A percentile compares a stretch with the other conserved stretches of the same genome.
Evolutionary conservation across 2,888 invertebrate species (phyloP).

Genomic region (Monopis laevigella): DNA sequence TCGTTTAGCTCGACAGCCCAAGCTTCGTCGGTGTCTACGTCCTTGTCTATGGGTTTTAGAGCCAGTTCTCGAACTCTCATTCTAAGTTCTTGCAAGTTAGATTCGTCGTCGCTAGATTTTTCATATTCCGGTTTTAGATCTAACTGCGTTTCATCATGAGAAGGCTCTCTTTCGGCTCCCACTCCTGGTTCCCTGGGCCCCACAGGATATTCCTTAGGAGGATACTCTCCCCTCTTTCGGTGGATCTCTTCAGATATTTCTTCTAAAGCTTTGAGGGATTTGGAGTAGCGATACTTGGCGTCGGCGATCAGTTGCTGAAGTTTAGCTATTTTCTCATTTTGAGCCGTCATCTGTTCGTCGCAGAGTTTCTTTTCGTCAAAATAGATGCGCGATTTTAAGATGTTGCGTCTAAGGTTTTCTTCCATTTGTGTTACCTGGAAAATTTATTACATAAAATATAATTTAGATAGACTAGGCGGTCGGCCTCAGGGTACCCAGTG

Average conservation of each 20-base stretch:
- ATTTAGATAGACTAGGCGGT: slow-evolving; percentile 8
- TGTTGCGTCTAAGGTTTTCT: slow-evolving; percentile 82
- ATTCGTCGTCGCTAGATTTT: slow-evolving; percentile 48
- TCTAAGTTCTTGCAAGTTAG: slow-evolving; percentile 72
- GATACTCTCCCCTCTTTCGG: slow-evolving; percentile 68
- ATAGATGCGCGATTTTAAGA: slow-evolving; percentile 87
- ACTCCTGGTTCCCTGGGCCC: slow-evolving; percentile 77
- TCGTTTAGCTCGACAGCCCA: slow-evolving; percentile 82
- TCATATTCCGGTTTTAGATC: slow-evolving; percentile 24
- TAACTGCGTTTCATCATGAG: slow-evolving; percentile 42
- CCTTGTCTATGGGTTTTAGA: slow-evolving; percentile 77
- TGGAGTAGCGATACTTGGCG: slow-evolving; percentile 84
- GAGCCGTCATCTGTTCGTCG: slow-evolving; percentile 85
- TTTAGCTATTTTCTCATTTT: slow-evolving; percentile 84
- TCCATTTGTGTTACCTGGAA: slow-evolving; percentile 82
- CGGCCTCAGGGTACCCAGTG: too few relatives aligned
- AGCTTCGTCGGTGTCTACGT: slow-evolving; percentile 72
- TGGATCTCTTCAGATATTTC: slow-evolving; percentile 94
- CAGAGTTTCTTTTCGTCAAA: slow-evolving; percentile 91
- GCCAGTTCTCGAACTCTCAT: slow-evolving; percentile 77
- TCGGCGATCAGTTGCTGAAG: slow-evolving; percentile 81
- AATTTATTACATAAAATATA: too few relatives aligned
- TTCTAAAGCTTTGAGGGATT: slow-evolving; percentile 84
- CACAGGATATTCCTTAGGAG: slow-evolving; percentile 54
- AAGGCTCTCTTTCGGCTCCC: slow-evolving; percentile 72